Conservation (phyloP, 2,113 vertebrate species). For the Laticauda colubrina region DNA sequence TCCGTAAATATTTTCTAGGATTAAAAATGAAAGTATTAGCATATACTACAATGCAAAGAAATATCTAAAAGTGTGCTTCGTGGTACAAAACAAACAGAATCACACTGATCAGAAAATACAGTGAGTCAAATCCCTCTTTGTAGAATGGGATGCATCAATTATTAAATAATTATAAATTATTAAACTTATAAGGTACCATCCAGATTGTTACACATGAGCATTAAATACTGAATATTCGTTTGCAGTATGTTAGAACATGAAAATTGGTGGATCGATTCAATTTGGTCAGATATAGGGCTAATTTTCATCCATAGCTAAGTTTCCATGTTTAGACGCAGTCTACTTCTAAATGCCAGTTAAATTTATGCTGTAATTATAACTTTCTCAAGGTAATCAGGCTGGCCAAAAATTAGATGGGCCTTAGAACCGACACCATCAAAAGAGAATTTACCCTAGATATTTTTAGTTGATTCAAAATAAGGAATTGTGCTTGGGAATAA, state of each 20-base stretch:
- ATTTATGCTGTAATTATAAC: not conserved
- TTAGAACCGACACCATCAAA: not conserved
- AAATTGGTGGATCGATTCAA: not conserved
- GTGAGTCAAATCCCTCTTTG: not conserved
- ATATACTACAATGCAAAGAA: not conserved
- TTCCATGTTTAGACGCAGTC: not conserved
- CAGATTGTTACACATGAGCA: not conserved
- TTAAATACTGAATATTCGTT: not conserved
- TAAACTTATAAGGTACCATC: not conserved
- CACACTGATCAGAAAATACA: not conserved
- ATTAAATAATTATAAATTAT: not conserved
- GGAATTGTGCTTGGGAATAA: not conserved
- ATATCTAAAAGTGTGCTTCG: not conserved
- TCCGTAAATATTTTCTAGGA: slow-evolving; percentile 88
- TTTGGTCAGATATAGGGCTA: not conserved
- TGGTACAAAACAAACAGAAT: not conserved
- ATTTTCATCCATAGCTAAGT: not conserved
- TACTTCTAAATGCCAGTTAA: not conserved
- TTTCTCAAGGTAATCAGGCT: not conserved
- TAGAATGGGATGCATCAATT: not conserved
- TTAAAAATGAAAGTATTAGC: slow-evolving; percentile 25
- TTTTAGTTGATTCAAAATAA: not conserved
- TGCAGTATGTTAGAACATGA: not conserved
- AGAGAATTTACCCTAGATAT: not conserved
- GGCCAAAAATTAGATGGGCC: not conserved